Percentiles rank a stretch among this genome's conserved stretches.
phyloP scores from a whole-genome alignment of 92 coral and sea anemone genomes.

The Zoanthus sociatus region DNA sequence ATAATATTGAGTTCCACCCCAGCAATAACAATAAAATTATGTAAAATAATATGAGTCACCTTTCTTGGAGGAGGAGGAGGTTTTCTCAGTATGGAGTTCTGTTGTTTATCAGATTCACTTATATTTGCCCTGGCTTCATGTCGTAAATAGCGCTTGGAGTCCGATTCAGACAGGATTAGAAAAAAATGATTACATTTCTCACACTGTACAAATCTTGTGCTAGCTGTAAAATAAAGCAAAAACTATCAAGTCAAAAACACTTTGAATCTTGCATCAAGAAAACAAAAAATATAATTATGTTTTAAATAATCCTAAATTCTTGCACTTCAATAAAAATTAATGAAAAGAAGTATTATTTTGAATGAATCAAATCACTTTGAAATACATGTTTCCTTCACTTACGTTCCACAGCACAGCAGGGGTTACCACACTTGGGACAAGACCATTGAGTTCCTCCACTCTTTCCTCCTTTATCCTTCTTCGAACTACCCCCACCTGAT shows the following conservation, averaged over 20 bases:
- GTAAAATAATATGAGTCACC: conserved; percentile 47
- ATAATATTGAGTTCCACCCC: neutral
- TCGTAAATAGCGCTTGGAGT: conserved; percentile 85
- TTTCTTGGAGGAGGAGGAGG: conserved; percentile 98
- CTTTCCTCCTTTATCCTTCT: conserved; percentile 78
- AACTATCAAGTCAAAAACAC: neutral
- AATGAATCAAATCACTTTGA: neutral
- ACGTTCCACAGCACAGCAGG: conserved; percentile 95
- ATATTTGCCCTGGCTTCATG: conserved; percentile 77
- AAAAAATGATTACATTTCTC: conserved; percentile 98
- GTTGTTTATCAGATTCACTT: conserved; percentile 73
- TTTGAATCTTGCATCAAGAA: neutral
- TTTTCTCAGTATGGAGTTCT: conserved; percentile 65
- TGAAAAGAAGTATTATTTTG: neutral
- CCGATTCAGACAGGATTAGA: conserved; percentile 91
- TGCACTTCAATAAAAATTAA: neutral
- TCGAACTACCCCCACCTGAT: conserved; percentile 60
- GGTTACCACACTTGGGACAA: conserved; percentile 98
- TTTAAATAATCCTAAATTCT: neutral
- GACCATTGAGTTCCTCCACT: conserved; percentile 84
- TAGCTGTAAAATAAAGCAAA: conserved; percentile 67
- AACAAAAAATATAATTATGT: neutral
- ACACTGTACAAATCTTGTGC: conserved; percentile 98
- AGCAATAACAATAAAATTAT: no score
- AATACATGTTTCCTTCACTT: neutral